Evolutionary conservation across 2,113 vertebrate species (phyloP).

Genomic region (Solea senegalensis): DNA sequence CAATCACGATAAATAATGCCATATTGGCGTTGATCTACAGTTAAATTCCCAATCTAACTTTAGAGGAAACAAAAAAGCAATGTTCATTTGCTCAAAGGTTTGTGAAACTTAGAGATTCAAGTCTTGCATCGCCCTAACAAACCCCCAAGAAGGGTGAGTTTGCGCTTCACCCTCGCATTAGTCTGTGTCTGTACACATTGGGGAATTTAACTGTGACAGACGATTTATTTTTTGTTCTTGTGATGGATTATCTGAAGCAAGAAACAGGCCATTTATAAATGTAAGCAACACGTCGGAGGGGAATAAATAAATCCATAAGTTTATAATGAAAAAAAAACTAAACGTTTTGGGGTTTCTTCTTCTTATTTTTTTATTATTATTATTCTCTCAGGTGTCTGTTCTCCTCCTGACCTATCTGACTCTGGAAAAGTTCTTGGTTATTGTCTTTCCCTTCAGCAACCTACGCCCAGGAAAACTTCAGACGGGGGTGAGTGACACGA

Average conservation of each 20-base stretch:
- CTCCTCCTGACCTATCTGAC: conserved; percentile 88
- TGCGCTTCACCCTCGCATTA: too few species aligned
- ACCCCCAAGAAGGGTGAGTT: too few species aligned
- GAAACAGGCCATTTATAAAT: neutral
- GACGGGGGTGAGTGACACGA: conserved; percentile 64
- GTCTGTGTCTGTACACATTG: too few species aligned
- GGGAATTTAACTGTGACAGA: neutral
- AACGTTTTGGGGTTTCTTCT: too few species aligned
- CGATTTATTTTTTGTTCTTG: too few species aligned
- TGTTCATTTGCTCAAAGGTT: too few species aligned
- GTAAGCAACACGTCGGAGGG: neutral
- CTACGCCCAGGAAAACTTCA: conserved; percentile 80
- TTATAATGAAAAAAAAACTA: neutral
- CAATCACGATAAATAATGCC: too few species aligned
- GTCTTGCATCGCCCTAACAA: too few species aligned
- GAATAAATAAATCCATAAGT: neutral
- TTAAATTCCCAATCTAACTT: too few species aligned
- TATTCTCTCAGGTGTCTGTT: conserved; percentile 76
- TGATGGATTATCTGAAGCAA: neutral
- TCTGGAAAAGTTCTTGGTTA: conserved; percentile 86
- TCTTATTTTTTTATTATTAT: neutral
- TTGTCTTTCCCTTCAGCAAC: conserved; percentile 88
- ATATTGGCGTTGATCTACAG: too few species aligned
- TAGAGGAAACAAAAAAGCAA: too few species aligned
- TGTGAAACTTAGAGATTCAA: too few species aligned